Base-by-base conservation (phyloP, 2,113 vertebrate species). In the Nycticryphes semicollaris region DNA sequence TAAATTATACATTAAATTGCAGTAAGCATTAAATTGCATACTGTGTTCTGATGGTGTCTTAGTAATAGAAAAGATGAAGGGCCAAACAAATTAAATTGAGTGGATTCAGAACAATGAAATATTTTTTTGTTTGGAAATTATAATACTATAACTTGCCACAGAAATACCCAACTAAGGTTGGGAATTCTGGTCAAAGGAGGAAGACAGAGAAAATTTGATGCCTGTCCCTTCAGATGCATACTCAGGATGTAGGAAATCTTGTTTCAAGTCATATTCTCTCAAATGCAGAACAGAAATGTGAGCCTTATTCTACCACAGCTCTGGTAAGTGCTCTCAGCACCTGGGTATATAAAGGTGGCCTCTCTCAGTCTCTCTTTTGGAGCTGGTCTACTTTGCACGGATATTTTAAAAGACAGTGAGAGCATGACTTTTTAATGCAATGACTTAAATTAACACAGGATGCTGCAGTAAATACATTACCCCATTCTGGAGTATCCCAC, bases 381-480 rank as follows among this genome's bases (percentile, higher is more conserved):
- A 83, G 63, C 30, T 4, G 1, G 12, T 41, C 75, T 89, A 60
- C 39, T 87, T 70, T 9, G 20, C 48, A 78, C 1, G 20, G 48
- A 37, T 67, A 54, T 63, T 81, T 95, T 39, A 51, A 37, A 86
- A 84, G 72, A 72, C 53, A 75, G 33, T 18, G 30, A 80, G 73
- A 87, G 59, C 6, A 39, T 50, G 43, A 50, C 33, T 77, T 88
- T 90, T 79, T 43, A 70, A 60, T 77, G 89, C 39, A 84, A 17
- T 69, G 37, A 54, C 33, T 69, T 90, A 84, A 39, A 75, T 43
- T 43, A 85, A 64, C 25, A 92, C 60, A 84, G 91, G 94, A 95
- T 94, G 91, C 81, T 94, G 77, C 57, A 64, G 62, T 76, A 91
- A 92, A 96, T 96, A 96, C 80, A 72, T 96, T 95, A 96, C 89